These are phyloP conservation scores for Stenchaetothrips biformis DNA, from an alignment of 2,888 invertebrate species.

Conservation along the genomic window DNA sequence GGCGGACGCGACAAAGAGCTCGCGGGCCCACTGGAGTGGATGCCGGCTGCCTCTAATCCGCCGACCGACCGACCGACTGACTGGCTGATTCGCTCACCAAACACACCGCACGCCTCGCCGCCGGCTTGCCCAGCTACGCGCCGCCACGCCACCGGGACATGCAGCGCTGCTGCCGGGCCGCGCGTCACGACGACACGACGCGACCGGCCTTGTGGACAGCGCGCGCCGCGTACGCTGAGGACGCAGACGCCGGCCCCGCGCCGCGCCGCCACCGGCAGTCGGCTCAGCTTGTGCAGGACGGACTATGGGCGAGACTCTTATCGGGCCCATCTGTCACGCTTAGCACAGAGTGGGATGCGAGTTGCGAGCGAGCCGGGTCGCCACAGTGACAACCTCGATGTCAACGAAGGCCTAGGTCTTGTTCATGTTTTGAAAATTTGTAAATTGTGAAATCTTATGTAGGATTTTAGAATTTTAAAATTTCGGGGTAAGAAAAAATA, in stretches of 20 bases:
- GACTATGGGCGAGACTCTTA: neutral
- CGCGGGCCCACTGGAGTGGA: too few relatives aligned
- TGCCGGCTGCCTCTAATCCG: too few relatives aligned
- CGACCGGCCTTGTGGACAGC: neutral
- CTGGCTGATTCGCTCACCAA: slow-evolving; percentile 20
- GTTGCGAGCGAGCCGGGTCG: too few relatives aligned
- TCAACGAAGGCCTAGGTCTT: too few relatives aligned
- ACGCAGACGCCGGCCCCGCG: neutral
- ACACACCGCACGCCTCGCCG: neutral
- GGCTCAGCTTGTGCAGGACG: too few relatives aligned
- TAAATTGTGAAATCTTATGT: too few relatives aligned
- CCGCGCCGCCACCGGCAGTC: neutral
- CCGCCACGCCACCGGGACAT: neutral
- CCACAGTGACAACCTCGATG: too few relatives aligned
- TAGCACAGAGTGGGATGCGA: too few relatives aligned
- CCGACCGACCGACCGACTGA: neutral
- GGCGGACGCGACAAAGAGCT: too few relatives aligned
- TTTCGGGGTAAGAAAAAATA: too few relatives aligned
- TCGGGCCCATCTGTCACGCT: neutral
- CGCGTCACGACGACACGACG: neutral
- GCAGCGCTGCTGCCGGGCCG: neutral
- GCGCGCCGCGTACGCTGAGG: neutral
- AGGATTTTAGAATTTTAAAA: too few relatives aligned
- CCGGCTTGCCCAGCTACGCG: neutral
- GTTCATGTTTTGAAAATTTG: too few relatives aligned